Evolutionary conservation across 2,113 vertebrate genomes (phyloP).

Genomic region (Caretta caretta): DNA sequence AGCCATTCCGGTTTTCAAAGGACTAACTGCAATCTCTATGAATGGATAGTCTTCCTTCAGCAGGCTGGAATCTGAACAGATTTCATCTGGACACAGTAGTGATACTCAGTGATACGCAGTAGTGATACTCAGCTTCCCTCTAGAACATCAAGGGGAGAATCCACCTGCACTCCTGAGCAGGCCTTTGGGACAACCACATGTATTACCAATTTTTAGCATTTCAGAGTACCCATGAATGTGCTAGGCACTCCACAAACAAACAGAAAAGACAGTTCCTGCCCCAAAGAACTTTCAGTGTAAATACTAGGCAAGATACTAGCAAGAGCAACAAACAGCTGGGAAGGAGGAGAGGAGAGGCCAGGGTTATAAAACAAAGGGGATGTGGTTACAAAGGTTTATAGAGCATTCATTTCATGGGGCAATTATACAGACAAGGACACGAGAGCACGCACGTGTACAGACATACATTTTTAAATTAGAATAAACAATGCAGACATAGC

Average conservation of each 20-base stretch:
- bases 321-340: background rate
- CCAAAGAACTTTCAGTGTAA: background rate
- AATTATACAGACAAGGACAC: background rate
- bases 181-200: background rate
- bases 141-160: background rate
- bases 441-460: background rate
- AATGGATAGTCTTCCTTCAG: slow-evolving; percentile 28
- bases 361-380: background rate
- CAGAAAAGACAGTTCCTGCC: background rate
- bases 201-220: background rate
- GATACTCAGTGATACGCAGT: background rate
- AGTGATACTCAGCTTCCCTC: background rate
- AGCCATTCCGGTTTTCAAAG: slow-evolving; percentile 49
- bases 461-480: background rate
- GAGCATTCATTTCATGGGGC: background rate
- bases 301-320: background rate
- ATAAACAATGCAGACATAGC: background rate
- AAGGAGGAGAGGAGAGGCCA: background rate
- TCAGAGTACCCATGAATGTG: background rate
- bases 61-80: background rate
- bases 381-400: background rate
- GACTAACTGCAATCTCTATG: slow-evolving; percentile 55
- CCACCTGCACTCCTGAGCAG: background rate
- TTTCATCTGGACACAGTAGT: background rate
- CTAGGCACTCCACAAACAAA: background rate